phyloP scores from a whole-genome alignment of 2,888 invertebrate species.

The Andrena chrysosceles region DNA sequence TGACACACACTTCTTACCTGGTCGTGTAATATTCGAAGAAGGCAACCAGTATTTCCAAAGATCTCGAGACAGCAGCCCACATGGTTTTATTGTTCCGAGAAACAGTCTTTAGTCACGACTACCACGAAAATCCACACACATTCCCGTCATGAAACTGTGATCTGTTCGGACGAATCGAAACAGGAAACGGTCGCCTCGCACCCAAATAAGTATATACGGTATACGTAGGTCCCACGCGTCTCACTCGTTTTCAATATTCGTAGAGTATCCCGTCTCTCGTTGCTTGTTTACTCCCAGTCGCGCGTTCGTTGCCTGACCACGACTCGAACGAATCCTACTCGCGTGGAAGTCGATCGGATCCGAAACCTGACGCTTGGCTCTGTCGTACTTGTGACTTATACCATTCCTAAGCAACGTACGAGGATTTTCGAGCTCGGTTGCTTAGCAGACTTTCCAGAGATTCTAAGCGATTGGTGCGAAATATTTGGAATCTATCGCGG shows the following conservation, averaged over 20 bases:
- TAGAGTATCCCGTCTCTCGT: background rate
- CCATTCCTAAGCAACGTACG: background rate
- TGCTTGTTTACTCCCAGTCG: background rate
- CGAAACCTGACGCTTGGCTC: background rate
- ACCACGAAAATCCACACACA: slow-evolving; percentile 22
- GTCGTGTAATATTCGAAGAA: slow-evolving; percentile 94
- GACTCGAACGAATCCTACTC: background rate
- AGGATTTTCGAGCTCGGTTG: background rate
- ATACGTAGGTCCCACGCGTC: background rate
- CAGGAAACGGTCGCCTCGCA: background rate
- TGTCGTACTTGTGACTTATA: background rate
- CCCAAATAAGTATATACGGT: background rate
- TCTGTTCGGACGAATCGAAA: background rate
- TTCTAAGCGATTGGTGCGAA: background rate
- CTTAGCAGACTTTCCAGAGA: no score
- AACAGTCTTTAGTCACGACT: slow-evolving; percentile 26
- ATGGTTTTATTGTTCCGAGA: slow-evolving; percentile 86
- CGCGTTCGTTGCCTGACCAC: slow-evolving; percentile 1
- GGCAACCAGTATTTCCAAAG: slow-evolving; percentile 92
- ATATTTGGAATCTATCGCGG: background rate
- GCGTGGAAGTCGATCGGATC: background rate
- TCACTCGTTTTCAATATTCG: background rate
- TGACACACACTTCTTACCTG: slow-evolving; percentile 86
- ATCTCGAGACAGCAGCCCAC: slow-evolving; percentile 93
- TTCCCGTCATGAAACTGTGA: background rate